Evolutionary conservation across 2,113 vertebrate genomes (phyloP), one percentile per base, ranked within the genome.

Genomic region (Lepidothrix coronata): DNA sequence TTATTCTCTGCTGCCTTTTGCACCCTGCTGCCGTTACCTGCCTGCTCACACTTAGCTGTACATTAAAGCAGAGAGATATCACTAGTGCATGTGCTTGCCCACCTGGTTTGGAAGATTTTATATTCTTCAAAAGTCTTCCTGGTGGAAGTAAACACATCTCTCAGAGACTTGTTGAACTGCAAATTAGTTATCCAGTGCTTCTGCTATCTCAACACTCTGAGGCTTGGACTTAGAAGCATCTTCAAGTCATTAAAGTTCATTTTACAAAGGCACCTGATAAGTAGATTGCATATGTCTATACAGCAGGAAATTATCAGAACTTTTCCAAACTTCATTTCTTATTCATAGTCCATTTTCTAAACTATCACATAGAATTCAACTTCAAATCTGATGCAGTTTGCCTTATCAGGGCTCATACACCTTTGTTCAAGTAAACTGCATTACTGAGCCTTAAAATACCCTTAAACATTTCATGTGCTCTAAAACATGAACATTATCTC

Each of bases 221-320:
- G 62, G 68, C 22, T n/a, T 57, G 70, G 66, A 76, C 30, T 19
- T 61, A 28, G 11, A 67, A 41, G 27, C 23, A 57, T 41, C 39
- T 79, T 78, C 44, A 75, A 20, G 49, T 20, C 6, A 52, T 49
- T 72, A 46, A 72, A 82, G 57, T 35, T 88, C 24, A 54, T 89
- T 82, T 37, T 79, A 12, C 22, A 73, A 65, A 59, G 22, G 41
- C 33, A 37, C 54, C 48, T 31, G 14, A 22, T 80, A 78, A 68
- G 1, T 2, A 46, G 19, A 43, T 23, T 80, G 43, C 1, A 0
- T 25, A 16, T 23, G 10, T 72, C 75, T 46, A 3, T 33, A 46
- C 2, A 55, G 46, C 31, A 76, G 41, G 46, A 73, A 90, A 73
- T 58, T 54, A 28, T 73, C 74, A 78, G 46, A 72, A 71, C 6